Evolutionary conservation across 2,113 vertebrate genomes (phyloP).

Genomic region (Rhegmatorhina hoffmannsi): DNA sequence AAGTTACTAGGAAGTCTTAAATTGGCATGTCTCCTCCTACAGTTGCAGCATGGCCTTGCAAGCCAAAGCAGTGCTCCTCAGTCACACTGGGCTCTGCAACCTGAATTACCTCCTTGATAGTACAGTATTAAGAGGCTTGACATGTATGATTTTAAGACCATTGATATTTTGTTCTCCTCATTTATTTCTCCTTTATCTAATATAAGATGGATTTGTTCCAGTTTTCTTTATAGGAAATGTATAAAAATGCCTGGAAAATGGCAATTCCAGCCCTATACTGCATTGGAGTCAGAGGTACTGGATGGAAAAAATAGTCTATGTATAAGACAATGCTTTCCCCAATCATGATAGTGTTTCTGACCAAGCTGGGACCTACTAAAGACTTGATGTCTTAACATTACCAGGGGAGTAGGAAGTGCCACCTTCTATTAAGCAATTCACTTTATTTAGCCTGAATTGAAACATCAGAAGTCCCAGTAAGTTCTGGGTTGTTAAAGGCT

Average conservation of each 20-base stretch:
- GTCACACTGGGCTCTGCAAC: neutral
- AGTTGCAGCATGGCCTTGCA: neutral
- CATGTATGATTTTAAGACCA: neutral
- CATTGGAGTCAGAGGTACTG: neutral
- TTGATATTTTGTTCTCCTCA: neutral
- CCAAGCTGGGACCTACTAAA: neutral
- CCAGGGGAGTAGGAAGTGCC: neutral
- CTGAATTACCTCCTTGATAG: neutral
- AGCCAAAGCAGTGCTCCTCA: neutral
- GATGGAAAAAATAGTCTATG: accelerated
- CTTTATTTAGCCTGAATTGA: neutral
- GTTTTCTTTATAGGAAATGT: neutral
- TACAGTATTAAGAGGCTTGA: neutral
- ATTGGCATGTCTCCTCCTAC: no score
- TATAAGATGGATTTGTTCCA: neutral
- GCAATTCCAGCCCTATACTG: neutral
- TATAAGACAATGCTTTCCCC: neutral
- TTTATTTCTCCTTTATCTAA: neutral
- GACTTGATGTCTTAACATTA: neutral
- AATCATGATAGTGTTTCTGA: neutral
- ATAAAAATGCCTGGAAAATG: neutral
- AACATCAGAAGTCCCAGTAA: slow-evolving; percentile 9
- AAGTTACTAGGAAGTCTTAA: neutral
- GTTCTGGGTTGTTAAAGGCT: neutral
- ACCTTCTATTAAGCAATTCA: neutral